Base-by-base conservation (phyloP, 2,888 invertebrate genomes). In the Argyresthia albistria region DNA sequence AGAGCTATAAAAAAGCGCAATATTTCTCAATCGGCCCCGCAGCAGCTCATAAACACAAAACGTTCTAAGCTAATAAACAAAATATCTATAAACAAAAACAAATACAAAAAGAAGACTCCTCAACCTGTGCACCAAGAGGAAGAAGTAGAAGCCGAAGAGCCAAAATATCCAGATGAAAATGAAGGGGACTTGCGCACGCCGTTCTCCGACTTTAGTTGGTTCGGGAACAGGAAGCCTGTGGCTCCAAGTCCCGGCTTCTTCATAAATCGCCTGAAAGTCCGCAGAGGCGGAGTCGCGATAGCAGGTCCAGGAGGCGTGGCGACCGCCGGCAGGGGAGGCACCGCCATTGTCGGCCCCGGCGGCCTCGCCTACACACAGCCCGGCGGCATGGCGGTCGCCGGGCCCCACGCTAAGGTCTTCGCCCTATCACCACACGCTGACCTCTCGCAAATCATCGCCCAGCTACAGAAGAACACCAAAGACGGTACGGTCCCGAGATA, bases 271-370 rank as follows among this genome's bases (percentile, higher is more conserved):
- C 67, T 94, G 25, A 92, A 91, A 70, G 93, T 94, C 15, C 87
- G 91, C 56, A 90, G 90, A 69, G 94, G 94, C 2, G 94, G 94
- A 12, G 93, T 94, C 7, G 93, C 94, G 0, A 94, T 94, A 51
- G 94, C 94, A 1, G 94, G 94, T 0, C 94, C 94, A 0, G 93
- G 93, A n/a, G 94, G 94, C 39, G 92, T 93, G 10, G 94, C 94
- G 0, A 94, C 93, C 0, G 94, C 93, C 1, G 94, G 93, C 11
- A 91, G 90, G 64, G 94, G 94, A 8, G 94, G 94, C 6, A 93
- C 94, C 0, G 94, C 94, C 0, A 93, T 94, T 53, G 94, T 94
- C 3, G 94, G 94, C 0, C 93, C 94, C 0, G 93, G 93, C 43
- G 94, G 94, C 0, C 88, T 92, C 12, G 94, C 93, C 0, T 91